Conservation (phyloP, 2,888 invertebrate genomes). For the Ariolimax columbianus region DNA sequence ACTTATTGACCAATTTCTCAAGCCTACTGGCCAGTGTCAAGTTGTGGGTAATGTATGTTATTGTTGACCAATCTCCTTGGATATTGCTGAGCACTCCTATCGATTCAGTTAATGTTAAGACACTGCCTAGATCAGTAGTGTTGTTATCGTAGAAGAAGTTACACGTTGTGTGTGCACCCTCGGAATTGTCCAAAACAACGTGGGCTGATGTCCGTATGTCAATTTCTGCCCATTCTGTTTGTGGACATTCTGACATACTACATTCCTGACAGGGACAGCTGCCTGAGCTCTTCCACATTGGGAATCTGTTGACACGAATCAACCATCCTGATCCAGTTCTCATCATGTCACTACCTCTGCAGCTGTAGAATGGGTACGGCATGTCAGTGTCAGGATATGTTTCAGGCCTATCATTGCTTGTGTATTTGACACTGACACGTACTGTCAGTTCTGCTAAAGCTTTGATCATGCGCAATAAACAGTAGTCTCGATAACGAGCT, state of each 20-base stretch:
- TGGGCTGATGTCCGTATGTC: slow-evolving; percentile 8
- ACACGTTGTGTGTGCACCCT: not conserved
- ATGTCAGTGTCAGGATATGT: too few relatives aligned
- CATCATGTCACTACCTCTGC: not conserved
- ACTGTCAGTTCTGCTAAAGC: slow-evolving; percentile 10
- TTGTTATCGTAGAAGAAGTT: not conserved
- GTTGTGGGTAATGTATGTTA: slow-evolving; percentile 22
- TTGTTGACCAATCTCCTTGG: not conserved
- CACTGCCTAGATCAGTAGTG: not conserved
- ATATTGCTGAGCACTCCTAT: not conserved
- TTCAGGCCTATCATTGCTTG: not conserved
- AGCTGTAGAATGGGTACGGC: not conserved
- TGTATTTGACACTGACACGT: not conserved
- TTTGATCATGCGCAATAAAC: not conserved
- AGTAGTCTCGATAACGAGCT: not conserved
- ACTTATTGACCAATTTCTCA: too few relatives aligned
- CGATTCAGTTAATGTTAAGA: not conserved
- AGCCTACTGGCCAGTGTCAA: not conserved
- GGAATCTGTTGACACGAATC: not conserved
- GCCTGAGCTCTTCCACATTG: not conserved
- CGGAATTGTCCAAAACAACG: slow-evolving; percentile 16
- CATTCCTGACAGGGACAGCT: slow-evolving; percentile 4
- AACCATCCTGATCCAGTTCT: slow-evolving; percentile 17
- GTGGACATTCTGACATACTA: not conserved
- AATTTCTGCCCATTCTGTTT: not conserved